These are phyloP conservation scores for Microcebus ravelobensis DNA, from an alignment of 2,113 vertebrate species.

Conservation along the genomic window DNA sequence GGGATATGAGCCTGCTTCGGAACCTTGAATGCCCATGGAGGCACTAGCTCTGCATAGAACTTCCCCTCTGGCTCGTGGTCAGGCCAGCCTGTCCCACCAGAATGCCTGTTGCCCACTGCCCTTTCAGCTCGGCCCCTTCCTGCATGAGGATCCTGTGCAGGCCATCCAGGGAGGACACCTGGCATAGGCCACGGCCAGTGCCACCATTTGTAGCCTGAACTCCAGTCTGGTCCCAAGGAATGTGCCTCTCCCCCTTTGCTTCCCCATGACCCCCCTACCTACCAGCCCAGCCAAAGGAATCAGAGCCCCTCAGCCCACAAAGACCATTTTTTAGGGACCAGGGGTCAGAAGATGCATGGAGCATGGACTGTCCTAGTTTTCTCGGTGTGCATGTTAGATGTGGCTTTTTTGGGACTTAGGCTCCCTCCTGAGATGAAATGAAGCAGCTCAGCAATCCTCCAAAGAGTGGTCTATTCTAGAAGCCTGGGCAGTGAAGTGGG, in stretches of 20 bases:
- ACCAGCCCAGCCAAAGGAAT: background rate
- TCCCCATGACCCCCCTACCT: background rate
- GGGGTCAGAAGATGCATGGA: background rate
- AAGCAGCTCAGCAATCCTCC: slow-evolving; percentile 28
- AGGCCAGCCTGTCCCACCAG: background rate
- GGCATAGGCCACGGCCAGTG: background rate
- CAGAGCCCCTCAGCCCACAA: background rate
- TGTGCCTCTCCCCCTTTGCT: background rate
- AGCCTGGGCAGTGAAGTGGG: background rate
- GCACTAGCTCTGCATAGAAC: background rate
- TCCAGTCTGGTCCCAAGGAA: background rate
- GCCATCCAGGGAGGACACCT: background rate
- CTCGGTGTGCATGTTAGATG: background rate
- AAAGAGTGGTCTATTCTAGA: slow-evolving; percentile 19
- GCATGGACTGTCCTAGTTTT: slow-evolving; percentile 3
- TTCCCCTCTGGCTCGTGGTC: background rate
- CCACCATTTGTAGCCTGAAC: background rate
- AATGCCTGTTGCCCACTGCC: background rate
- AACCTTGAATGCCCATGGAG: background rate
- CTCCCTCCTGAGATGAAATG: slow-evolving; percentile 46
- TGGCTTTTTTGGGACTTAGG: slow-evolving; percentile 28
- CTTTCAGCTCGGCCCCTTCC: background rate
- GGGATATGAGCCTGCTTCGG: background rate
- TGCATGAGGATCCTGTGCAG: too few species aligned
- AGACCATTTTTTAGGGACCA: background rate